Evolutionary conservation across 2,888 invertebrate genomes (phyloP), one percentile per base, ranked within the genome.

Genomic region (Glaucopsyche alexis): DNA sequence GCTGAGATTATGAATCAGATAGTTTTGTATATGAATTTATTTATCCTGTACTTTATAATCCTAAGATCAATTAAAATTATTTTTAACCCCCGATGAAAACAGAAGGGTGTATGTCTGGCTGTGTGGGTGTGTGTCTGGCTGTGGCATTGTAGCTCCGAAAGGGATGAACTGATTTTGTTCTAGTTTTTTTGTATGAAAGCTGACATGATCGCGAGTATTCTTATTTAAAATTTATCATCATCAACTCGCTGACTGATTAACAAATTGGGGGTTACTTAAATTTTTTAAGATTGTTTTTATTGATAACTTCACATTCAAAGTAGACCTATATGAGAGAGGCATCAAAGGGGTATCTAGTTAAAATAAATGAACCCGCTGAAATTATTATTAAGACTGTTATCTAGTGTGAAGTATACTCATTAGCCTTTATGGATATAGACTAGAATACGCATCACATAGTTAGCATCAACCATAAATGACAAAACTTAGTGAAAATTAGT

Each of bases 401-500:
- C 45, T 49, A 49, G 69, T 70, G 49, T 70, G 55, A 67, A 55
- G 71, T 47, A 69, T 66, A 69, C 69, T 75, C 71, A 72, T 69
- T 75, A 71, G 66, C 64, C 55, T 52, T 73, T n/a, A 66, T 16
- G 40, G 67, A 67, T 67, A 16, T 47, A 67, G 45, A 67, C 67
- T 67, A 67, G 45, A 19, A 16, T 67, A 49, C 47, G 47, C 67
- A 69, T 69, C 69, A 69, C 69, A 19, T 69, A n/a, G 14, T 69
- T 67, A 42, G n/a, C n/a, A 42, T 19, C 38, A 29, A 60, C 60
- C 13, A 29, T 60, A 29, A 60, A 55, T 1, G 6, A 55, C 19
- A 55, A 55, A 16, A 19, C 52, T 16, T 55, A 55, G 55, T 55
- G 11, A 55, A 55, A 55, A 55, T 11, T 19, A 9, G 19, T 55